Percentiles rank a stretch among this genome's conserved stretches.
phyloP scores from a whole-genome alignment of 2,888 invertebrate species.

The Acheta domesticus region DNA sequence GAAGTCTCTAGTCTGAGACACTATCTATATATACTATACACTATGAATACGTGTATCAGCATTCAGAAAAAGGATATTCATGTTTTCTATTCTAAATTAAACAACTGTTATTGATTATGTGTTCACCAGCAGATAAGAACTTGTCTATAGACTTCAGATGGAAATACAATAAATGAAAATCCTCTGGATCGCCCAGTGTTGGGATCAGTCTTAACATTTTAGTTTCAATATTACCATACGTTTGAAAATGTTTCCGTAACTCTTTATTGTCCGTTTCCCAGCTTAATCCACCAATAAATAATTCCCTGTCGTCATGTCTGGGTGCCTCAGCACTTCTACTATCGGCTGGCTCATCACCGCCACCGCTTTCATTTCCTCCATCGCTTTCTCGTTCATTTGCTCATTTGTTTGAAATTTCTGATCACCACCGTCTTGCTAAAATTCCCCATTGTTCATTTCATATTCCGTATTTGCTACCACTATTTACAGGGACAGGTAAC shows the following conservation, averaged over 20 bases:
- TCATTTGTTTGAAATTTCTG: constrained; percentile 59
- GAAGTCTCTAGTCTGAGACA: too few relatives aligned
- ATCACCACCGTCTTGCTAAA: constrained; percentile 57
- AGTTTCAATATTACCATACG: constrained; percentile 91
- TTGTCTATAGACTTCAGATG: constrained; percentile 85
- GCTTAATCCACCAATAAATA: constrained; percentile 97
- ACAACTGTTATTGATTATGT: too few relatives aligned
- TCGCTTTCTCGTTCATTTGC: constrained; percentile 44
- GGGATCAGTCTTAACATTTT: constrained; percentile 94
- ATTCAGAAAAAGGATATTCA: too few relatives aligned
- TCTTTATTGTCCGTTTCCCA: constrained; percentile 93
- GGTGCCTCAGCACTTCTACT: constrained; percentile 72
- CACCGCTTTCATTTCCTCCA: constrained; percentile 48
- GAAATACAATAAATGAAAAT: constrained; percentile 95
- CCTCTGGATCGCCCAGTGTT: constrained; percentile 92
- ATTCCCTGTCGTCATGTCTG: constrained; percentile 89
- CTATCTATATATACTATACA: too few relatives aligned
- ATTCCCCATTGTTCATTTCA: constrained; percentile 74
- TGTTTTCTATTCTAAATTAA: too few relatives aligned
- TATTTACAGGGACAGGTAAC: constrained; percentile 40
- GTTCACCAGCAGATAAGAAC: constrained; percentile 37
- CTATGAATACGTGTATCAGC: too few relatives aligned
- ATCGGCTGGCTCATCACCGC: constrained; percentile 63
- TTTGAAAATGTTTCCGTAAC: constrained; percentile 88
- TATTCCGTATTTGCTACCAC: constrained; percentile 62